Evolutionary conservation across 2,888 invertebrate species (phyloP), one percentile per base, ranked within the genome.

Genomic region (Phortica okadai): DNA sequence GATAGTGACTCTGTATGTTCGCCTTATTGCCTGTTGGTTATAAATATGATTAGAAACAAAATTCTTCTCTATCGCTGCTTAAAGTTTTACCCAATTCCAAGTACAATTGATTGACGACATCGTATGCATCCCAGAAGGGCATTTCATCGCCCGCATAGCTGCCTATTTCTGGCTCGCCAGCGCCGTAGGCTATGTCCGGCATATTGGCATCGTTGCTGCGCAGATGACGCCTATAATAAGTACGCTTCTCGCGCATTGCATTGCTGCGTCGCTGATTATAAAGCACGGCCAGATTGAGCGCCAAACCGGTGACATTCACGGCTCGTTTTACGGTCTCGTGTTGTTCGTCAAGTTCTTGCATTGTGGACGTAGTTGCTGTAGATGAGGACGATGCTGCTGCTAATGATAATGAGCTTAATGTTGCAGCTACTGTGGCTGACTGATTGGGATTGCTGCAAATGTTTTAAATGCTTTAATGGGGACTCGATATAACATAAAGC

Each of bases 121-220:
- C 97, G 91, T 97, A 97, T 42, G 96, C 95, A 91, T 97, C 97
- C 97, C 97, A 97, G 90, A 96, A 96, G 59, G 96, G 96, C 73
- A 94, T 78, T 76, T 87, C 87, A 50, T 88, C 89, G 6, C 79
- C 80, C 16, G 88, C 84, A 21, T 85, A 83, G 81, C 80, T 82
- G 62, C 81, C 80, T 54, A 81, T 67, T 62, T 89, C 89, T 14
- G 62, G 74, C 45, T 82, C 84, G 50, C 67, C 80, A 58, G 67
- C 41, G n/a, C 58, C 74, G 42, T 10, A 41, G 4, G 42, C 42
- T 69, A 67, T 77, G 21, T 80, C 42, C 59, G 75, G 72, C 80
- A 77, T 7, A 33, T 82, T 75, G 11, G 80, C 87, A 74, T 89
- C 88, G 66, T 86, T 88, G 81, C 87, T 89, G 25, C 81, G 83